Conservation (phyloP, 2,113 vertebrate genomes). For the Lampris incognitus region DNA sequence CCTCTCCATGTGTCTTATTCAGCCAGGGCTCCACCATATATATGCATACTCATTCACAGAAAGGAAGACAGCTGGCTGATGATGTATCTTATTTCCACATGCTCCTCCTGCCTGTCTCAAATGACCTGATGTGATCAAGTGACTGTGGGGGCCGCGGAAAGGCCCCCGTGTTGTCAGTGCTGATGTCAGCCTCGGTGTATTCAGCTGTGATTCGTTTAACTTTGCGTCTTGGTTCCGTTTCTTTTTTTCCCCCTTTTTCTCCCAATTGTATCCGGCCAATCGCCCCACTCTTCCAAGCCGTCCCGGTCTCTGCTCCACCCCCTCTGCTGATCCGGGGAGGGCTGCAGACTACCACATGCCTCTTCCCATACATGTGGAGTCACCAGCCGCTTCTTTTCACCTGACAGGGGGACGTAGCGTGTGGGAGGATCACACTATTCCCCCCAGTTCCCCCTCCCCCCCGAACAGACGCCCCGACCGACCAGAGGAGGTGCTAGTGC, state of each 20-base stretch:
- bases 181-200: not conserved
- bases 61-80: slow-evolving; percentile 15
- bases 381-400: too few species aligned
- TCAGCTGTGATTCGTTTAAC: not conserved
- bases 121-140: slow-evolving; percentile 10
- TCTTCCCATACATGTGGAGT: too few species aligned
- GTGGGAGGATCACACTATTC: too few species aligned
- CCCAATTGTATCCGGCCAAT: too few species aligned
- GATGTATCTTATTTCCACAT: slow-evolving; percentile 37
- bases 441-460: too few species aligned
- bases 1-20: slow-evolving; percentile 40
- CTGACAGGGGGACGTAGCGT: too few species aligned
- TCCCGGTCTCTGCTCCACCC: too few species aligned
- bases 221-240: not conserved
- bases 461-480: too few species aligned
- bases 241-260: not conserved
- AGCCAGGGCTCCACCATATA: slow-evolving; percentile 29
- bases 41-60: not conserved
- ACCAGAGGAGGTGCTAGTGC: too few species aligned
- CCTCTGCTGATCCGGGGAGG: too few species aligned
- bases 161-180: slow-evolving; percentile 18
- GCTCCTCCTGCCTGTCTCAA: slow-evolving; percentile 23
- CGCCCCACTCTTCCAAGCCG: too few species aligned
- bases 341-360: too few species aligned
- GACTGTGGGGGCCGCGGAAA: not conserved